Percentiles rank a stretch among this genome's conserved stretches.
Evolutionary conservation across 2,113 vertebrate species (phyloP).

Genomic region (Pollachius pollachius): DNA sequence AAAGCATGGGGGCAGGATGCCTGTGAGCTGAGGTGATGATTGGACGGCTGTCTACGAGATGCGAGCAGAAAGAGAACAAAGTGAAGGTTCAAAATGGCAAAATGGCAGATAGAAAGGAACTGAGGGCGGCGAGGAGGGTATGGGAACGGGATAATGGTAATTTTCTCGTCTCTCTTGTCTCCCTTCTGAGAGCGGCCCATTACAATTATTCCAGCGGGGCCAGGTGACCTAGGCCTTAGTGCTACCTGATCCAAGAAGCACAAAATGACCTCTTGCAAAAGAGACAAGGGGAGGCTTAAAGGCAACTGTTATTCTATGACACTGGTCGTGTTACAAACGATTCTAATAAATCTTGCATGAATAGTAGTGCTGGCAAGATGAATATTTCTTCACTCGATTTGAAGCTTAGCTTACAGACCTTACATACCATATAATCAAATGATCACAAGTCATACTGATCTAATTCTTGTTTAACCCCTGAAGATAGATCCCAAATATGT

Average conservation of each 20-base stretch:
- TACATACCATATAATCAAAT: not conserved
- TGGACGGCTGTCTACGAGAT: not conserved
- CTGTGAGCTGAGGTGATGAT: constrained; percentile 3
- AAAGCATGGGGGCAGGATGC: constrained; percentile 7
- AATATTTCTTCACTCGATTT: too few relatives aligned
- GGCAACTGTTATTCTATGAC: too few relatives aligned
- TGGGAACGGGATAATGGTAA: not conserved
- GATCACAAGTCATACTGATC: not conserved
- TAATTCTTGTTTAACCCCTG: not conserved
- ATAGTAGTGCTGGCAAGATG: too few relatives aligned
- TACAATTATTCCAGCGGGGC: constrained; percentile 35
- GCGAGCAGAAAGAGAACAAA: too few relatives aligned
- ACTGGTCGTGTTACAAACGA: too few relatives aligned
- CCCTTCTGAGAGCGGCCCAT: constrained; percentile 23
- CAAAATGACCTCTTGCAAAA: constrained; percentile 5
- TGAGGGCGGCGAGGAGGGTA: too few relatives aligned
- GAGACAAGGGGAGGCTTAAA: too few relatives aligned
- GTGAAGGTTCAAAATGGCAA: not conserved
- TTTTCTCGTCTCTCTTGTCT: constrained; percentile 7
- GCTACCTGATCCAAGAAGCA: constrained; percentile 23
- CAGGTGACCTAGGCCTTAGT: constrained; percentile 15
- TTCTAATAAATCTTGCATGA: too few relatives aligned
- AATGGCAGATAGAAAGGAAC: too few relatives aligned
- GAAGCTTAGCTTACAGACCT: too few relatives aligned
- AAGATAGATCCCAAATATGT: constrained; percentile 25